Conservation (phyloP, 2,113 vertebrate species). For the Thermophis baileyi region DNA sequence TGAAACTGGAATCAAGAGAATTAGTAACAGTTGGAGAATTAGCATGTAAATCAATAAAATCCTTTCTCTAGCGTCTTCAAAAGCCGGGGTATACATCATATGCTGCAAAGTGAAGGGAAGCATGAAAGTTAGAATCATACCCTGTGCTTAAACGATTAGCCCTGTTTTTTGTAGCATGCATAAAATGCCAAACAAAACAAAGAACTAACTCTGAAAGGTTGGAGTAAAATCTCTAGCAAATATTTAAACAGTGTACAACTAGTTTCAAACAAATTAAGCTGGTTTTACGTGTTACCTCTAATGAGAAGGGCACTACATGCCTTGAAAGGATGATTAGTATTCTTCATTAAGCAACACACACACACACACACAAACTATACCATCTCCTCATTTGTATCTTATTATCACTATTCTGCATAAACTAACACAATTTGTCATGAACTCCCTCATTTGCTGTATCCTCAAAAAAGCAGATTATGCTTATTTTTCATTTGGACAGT, state of each 20-base stretch:
- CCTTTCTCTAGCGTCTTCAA: slow-evolving; percentile 67
- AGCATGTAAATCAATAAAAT: slow-evolving; percentile 79
- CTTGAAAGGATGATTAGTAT: slow-evolving; percentile 81
- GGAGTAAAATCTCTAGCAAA: slow-evolving; percentile 77
- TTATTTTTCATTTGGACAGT: slow-evolving; percentile 99
- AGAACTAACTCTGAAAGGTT: slow-evolving; percentile 71
- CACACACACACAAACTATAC: slow-evolving; percentile 24
- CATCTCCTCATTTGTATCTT: slow-evolving; percentile 82
- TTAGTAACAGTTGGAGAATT: slow-evolving; percentile 82
- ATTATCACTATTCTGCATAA: slow-evolving; percentile 91
- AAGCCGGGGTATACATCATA: slow-evolving; percentile 58
- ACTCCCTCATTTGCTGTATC: slow-evolving; percentile 99
- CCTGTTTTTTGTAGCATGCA: slow-evolving; percentile 53
- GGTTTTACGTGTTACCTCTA: slow-evolving; percentile 80
- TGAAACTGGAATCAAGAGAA: slow-evolving; percentile 80
- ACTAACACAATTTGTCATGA: slow-evolving; percentile 98
- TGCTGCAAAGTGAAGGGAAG: slow-evolving; percentile 38
- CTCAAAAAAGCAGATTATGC: slow-evolving; percentile 98
- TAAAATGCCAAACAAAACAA: slow-evolving; percentile 38
- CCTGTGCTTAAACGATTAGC: slow-evolving; percentile 48
- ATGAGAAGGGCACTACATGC: slow-evolving; percentile 81
- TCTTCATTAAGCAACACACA: slow-evolving; percentile 73
- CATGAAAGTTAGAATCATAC: slow-evolving; percentile 52
- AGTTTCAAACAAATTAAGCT: slow-evolving; percentile 83
- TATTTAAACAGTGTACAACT: slow-evolving; percentile 79